A percentile compares a stretch with the other conserved stretches of the same genome.
Conservation (phyloP, 2,113 vertebrate species). For the Chaetorhynchus papuensis region DNA sequence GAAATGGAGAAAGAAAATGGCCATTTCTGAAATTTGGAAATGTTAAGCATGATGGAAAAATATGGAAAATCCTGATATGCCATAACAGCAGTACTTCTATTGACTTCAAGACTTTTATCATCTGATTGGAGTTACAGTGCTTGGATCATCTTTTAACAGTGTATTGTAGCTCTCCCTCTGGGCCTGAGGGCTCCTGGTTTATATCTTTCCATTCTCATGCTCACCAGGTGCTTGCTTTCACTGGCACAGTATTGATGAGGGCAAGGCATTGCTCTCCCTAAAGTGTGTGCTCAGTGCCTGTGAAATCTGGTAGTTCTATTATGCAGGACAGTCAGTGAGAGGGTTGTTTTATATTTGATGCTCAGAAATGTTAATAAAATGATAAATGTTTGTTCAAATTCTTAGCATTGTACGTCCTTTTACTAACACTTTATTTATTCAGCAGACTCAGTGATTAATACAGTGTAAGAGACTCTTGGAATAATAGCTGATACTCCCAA, state of each 20-base stretch:
- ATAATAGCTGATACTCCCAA: not conserved
- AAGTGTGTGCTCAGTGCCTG: not conserved
- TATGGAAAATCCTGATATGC: not conserved
- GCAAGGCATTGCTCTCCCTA: not conserved
- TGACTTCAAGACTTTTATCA: not conserved
- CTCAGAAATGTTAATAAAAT: not conserved
- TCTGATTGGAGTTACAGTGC: not conserved
- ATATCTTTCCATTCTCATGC: not conserved
- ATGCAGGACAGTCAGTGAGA: not conserved
- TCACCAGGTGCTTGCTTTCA: not conserved
- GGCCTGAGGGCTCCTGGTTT: not conserved
- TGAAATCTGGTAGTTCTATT: not conserved
- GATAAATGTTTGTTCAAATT: not conserved
- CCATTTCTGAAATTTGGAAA: not conserved
- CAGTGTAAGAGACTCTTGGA: not conserved
- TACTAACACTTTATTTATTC: not conserved
- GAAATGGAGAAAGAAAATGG: not conserved
- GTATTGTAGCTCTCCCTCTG: not conserved
- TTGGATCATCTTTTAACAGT: not conserved
- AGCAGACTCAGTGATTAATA: not conserved
- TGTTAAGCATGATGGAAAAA: not conserved
- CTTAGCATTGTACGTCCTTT: rapidly evolving
- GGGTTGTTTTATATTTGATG: not conserved
- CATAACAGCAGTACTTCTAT: not conserved
- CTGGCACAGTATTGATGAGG: not conserved